Conservation (phyloP, 2,888 invertebrate genomes). For the Drosophila cracens region DNA sequence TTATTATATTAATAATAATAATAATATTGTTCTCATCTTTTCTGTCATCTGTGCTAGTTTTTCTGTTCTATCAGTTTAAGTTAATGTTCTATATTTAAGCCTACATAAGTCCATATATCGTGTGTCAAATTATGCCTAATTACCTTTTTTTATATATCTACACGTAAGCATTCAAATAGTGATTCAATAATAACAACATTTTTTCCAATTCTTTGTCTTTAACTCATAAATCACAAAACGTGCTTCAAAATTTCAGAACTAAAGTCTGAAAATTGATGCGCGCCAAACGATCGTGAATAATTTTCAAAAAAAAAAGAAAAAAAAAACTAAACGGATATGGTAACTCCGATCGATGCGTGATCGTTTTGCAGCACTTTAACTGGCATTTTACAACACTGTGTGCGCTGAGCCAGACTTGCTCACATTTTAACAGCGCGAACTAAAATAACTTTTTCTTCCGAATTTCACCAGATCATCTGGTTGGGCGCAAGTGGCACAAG, state of each 20-base stretch:
- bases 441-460: slow-evolving; percentile 5
- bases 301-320: background rate
- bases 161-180: slow-evolving; percentile 50
- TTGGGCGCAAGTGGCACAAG: background rate
- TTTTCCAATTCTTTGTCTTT: slow-evolving; percentile 12
- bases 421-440: slow-evolving; percentile 3
- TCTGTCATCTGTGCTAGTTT: slow-evolving; percentile 31
- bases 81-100: slow-evolving; percentile 32
- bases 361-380: background rate
- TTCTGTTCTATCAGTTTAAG: slow-evolving; percentile 38
- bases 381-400: slow-evolving; percentile 10
- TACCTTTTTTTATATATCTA: slow-evolving; percentile 43
- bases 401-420: slow-evolving; percentile 9
- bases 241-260: background rate
- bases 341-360: background rate
- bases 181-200: slow-evolving; percentile 46
- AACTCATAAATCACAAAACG: background rate
- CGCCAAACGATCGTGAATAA: background rate
- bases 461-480: slow-evolving; percentile 1
- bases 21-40: slow-evolving; percentile 42
- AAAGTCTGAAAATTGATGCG: background rate
- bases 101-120: slow-evolving; percentile 37
- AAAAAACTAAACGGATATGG: background rate
- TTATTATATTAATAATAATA: slow-evolving; percentile 1
- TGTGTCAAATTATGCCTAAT: slow-evolving; percentile 58